Evolutionary conservation across 2,888 invertebrate species (phyloP), one percentile per base, ranked within the genome.

Genomic region (Ormyrus nitidulus): DNA sequence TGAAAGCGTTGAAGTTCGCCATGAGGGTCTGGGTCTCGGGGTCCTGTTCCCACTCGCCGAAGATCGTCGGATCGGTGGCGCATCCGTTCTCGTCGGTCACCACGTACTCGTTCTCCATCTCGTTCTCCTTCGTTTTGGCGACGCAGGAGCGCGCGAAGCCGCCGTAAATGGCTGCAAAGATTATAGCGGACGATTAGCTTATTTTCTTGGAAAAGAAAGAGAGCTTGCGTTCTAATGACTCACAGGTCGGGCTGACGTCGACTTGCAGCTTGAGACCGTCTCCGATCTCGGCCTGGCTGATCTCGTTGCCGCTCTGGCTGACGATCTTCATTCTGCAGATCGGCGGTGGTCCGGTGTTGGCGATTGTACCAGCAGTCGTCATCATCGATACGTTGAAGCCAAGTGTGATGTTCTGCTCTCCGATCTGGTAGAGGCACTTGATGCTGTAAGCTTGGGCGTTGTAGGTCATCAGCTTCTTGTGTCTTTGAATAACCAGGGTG

Each of bases 391-490:
- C 98, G 89, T 98, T 98, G 90, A 98, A 97, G 61, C 98, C 98
- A 56, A 97, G 92, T 0, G 96, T 97, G 0, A 98, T 96, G 85
- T 96, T 97, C 90, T 97, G 96, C 90, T 97, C 97, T 81, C 97
- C 97, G 0, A 97, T 97, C 90, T 97, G 96, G 90, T 98, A 98
- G 77, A 97, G 95, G 90, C 98, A 98, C 90, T 97, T 97, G 83
- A 99, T 97, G 91, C 98, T 97, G 92, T 98, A 99, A 1, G 98
- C 98, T 90, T 98, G 97, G 6, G 98, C 97, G 88, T 96, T 96
- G 89, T 96, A 96, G 0, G 98, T 99, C 71, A 98, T 95, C 73
- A 99, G 93, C 92, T 97, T 97, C 0, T 98, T 97, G 94, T 99
- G 98, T 91, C 97, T 97, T 90, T 99, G 98, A 88, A 99, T 96